Conservation (phyloP, 2,113 vertebrate genomes). For the Anhinga anhinga region DNA sequence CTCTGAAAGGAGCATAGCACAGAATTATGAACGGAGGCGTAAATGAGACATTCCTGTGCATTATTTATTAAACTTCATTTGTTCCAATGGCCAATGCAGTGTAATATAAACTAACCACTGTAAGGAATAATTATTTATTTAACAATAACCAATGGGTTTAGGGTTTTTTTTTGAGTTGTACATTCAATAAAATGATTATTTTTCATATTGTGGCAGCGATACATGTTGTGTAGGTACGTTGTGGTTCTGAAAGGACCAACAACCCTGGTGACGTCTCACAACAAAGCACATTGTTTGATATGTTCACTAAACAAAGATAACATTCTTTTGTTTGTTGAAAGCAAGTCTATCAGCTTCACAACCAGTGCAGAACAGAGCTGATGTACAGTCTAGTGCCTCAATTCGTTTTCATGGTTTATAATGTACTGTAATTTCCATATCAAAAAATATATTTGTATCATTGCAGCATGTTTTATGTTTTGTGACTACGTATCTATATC, state of each 20-base stretch:
- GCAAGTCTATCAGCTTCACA: constrained; percentile 2
- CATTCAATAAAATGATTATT: constrained; percentile 78
- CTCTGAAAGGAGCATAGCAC: constrained; percentile 84
- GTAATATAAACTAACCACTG: constrained; percentile 71
- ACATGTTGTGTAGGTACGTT: constrained; percentile 50
- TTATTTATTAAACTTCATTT: constrained; percentile 64
- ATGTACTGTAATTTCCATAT: constrained; percentile 67
- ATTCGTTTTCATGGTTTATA: constrained; percentile 59
- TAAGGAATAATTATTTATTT: constrained; percentile 76
- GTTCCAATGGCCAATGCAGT: constrained; percentile 59
- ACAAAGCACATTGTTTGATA: constrained; percentile 65
- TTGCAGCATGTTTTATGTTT: constrained; percentile 72
- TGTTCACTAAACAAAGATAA: not conserved
- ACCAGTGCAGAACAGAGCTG: constrained; percentile 61
- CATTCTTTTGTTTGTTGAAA: not conserved
- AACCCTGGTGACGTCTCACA: constrained; percentile 41
- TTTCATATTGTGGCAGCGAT: constrained; percentile 75
- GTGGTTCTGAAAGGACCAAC: constrained; percentile 35
- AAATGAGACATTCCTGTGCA: constrained; percentile 55
- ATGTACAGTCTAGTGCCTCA: constrained; percentile 69
- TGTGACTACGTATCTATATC: constrained; percentile 48
- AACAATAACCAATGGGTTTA: constrained; percentile 50
- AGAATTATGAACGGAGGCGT: constrained; percentile 83
- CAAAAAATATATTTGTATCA: constrained; percentile 70
- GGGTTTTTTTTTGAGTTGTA: constrained; percentile 60